Evolutionary conservation across 2,888 invertebrate species (phyloP).

Genomic region (Drosophila diplacantha): DNA sequence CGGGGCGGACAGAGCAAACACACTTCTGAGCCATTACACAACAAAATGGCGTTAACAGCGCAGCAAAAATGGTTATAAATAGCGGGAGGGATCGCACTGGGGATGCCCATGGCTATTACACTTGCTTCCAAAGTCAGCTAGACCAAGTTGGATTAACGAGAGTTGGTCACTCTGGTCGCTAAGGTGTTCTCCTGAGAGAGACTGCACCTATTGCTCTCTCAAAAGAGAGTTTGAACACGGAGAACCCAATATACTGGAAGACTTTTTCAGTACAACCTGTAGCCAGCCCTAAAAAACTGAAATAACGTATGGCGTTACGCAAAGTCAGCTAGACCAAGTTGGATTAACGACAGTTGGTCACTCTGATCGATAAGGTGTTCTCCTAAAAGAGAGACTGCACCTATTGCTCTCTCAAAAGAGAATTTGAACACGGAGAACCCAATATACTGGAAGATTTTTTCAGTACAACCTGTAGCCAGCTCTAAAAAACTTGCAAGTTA

Average conservation of each 20-base stretch:
- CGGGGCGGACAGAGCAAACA: conserved; percentile 26
- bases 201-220: not conserved
- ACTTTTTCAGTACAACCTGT: no score
- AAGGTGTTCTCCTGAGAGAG: not conserved
- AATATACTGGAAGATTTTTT: not conserved
- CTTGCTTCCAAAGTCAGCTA: not conserved
- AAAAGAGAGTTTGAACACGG: not conserved
- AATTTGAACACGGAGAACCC: not conserved
- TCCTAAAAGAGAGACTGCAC: not conserved
- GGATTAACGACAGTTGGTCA: not conserved
- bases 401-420: not conserved
- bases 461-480: not conserved
- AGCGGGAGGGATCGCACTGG: conserved; percentile 1
- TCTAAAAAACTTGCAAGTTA: not conserved
- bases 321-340: not conserved
- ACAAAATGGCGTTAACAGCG: conserved; percentile 52
- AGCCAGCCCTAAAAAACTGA: not conserved
- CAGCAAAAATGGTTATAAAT: conserved; percentile 21
- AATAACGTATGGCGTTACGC: not conserved
- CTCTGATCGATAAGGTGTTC: not conserved
- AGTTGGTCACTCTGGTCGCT: not conserved
- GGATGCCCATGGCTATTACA: not conserved
- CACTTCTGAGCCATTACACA: conserved; percentile 59
- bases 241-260: not conserved
- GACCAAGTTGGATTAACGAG: no score